Evolutionary conservation across 2,797 vertebrate species (phyloP), one percentile per base, ranked within the genome.

Genomic region (Sarcoramphus papa): DNA sequence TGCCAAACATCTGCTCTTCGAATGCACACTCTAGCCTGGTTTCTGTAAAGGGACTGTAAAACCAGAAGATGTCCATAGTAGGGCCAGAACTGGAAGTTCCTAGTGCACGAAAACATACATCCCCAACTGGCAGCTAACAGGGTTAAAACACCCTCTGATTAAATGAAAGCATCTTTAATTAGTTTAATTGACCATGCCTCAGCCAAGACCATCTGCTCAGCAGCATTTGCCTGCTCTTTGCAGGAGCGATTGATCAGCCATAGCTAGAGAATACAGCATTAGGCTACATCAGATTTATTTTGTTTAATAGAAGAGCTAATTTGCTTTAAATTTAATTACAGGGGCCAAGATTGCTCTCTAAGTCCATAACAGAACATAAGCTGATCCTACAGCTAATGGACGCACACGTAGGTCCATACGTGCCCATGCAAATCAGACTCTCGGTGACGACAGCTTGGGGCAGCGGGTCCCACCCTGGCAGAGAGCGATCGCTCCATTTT

Each of bases 251-350:
- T 96, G 97, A 97, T 97, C 97, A 97, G 79, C 95, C 93, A 91
- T 97, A 96, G 88, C 95, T 96, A 37, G 40, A 95, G 91, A 97
- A 95, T 94, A 92, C 88, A 96, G 95, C 93, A 97, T 85, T 96
- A 95, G 95, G 88, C 83, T 95, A 80, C 95, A 96, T 97, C 96
- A 96, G 93, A 97, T 97, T 97, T 97, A 97, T 95, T 96, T 98
- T 96, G 96, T 96, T 96, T 96, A 96, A 96, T 89, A 88, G 91
- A 97, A 96, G 77, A 97, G 76, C 90, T 97, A 96, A 97, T 97
- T 95, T 90, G 73, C 94, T 97, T 97, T 94, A 97, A 95, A 98
- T 97, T 95, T 97, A 98, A 98, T 98, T 97, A 97, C 85, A 93
- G 93, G 86, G 96, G 87, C 92, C 82, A 89, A 89, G 79, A 95